phyloP scores from a whole-genome alignment of 2,113 vertebrate genomes.

The Ailurus styani region DNA sequence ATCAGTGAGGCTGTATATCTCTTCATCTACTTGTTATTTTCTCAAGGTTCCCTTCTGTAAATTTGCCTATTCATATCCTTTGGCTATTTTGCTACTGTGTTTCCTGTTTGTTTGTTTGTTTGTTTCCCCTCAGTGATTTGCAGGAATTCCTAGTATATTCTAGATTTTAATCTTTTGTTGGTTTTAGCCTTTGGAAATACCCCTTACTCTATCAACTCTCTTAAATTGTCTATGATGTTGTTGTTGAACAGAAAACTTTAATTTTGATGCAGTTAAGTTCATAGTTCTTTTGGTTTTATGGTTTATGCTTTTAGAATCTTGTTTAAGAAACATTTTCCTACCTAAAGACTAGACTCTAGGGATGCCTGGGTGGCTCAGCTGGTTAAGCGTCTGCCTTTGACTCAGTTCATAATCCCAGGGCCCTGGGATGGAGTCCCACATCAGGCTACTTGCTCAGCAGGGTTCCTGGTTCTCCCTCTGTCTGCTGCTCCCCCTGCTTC shows the following conservation, averaged over 20 bases:
- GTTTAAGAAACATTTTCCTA: background rate
- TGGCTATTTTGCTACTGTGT: conserved; percentile 20
- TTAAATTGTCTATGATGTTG: conserved; percentile 20
- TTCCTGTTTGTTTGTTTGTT: background rate
- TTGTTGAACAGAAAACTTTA: conserved; percentile 33
- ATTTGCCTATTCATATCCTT: conserved; percentile 22
- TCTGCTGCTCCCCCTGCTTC: too few relatives aligned
- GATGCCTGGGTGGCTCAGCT: too few relatives aligned
- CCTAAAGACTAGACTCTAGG: background rate
- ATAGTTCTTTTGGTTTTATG: conserved; percentile 20
- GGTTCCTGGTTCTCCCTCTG: too few relatives aligned
- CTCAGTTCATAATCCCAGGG: too few relatives aligned
- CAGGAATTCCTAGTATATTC: background rate
- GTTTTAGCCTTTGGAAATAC: conserved; percentile 22
- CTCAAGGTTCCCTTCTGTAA: background rate
- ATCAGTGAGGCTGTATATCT: background rate
- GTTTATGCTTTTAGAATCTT: conserved; percentile 5
- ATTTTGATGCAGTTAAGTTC: conserved; percentile 2
- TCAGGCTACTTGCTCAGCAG: too few relatives aligned
- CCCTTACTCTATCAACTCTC: conserved; percentile 21
- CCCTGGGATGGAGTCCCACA: too few relatives aligned
- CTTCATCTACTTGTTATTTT: conserved; percentile 10
- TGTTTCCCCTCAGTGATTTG: background rate
- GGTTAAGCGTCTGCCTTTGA: too few relatives aligned
- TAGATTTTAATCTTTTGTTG: conserved; percentile 6